A percentile compares a stretch with the other conserved stretches of the same genome.
phyloP scores from a whole-genome alignment of 1,140 invertebrate genomes.

The Caerostris extrusa region DNA sequence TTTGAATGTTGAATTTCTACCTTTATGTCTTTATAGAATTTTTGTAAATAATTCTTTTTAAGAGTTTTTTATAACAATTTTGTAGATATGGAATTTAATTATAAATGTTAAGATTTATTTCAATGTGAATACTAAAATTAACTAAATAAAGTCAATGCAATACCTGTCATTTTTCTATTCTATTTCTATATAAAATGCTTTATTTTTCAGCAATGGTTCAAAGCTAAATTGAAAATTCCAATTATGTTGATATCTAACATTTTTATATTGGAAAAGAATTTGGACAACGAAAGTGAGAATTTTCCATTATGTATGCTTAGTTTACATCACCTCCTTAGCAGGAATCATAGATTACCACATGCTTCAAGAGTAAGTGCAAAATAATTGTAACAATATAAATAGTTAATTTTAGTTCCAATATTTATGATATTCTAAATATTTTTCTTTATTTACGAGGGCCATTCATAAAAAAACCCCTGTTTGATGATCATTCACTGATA shows the following conservation, averaged over 20 bases:
- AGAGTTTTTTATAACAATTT: too few relatives aligned
- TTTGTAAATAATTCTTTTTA: too few relatives aligned
- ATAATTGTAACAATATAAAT: background rate
- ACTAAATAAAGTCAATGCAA: too few relatives aligned
- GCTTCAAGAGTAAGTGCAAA: slow-evolving; percentile 9
- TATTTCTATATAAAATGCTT: background rate
- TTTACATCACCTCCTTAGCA: slow-evolving; percentile 24
- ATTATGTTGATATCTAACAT: background rate
- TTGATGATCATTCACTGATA: background rate
- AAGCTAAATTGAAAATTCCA: background rate
- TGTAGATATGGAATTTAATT: too few relatives aligned
- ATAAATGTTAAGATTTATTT: too few relatives aligned
- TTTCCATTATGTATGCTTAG: slow-evolving; percentile 16
- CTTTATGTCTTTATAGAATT: too few relatives aligned
- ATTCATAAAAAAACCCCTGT: background rate
- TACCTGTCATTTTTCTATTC: too few relatives aligned
- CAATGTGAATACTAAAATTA: too few relatives aligned
- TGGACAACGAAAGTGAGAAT: background rate
- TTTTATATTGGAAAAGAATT: background rate
- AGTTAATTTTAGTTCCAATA: background rate
- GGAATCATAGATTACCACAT: slow-evolving; percentile 33
- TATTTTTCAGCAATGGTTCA: slow-evolving; percentile 23
- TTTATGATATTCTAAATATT: background rate
- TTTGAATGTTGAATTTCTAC: too few relatives aligned
- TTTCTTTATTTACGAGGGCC: background rate